Evolutionary conservation across 2,797 vertebrate species (phyloP).

Genomic region (Sus cebifrons): DNA sequence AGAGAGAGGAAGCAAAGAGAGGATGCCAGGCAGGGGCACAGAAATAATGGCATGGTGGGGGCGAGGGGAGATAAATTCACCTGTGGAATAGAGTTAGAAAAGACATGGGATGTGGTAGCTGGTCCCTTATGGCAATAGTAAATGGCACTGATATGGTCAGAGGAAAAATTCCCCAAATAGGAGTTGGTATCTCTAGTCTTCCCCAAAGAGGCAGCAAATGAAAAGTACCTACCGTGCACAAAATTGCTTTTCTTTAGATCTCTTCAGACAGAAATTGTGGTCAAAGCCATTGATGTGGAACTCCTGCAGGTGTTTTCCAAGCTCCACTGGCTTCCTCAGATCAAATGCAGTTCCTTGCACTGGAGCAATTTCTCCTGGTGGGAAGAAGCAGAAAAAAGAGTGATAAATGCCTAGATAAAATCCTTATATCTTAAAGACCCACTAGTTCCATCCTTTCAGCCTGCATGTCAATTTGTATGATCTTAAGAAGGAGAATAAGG

Average conservation of each 20-base stretch:
- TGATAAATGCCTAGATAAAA: background rate
- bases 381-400: conserved; percentile 40
- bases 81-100: background rate
- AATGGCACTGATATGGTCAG: background rate
- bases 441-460: background rate
- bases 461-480: background rate
- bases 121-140: background rate
- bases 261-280: conserved; percentile 96
- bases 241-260: conserved; percentile 86
- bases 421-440: background rate
- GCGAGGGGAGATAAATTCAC: background rate
- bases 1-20: background rate
- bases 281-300: conserved; percentile 94
- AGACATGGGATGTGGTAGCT: background rate
- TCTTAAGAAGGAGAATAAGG: background rate
- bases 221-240: conserved; percentile 89
- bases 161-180: background rate
- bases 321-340: conserved; percentile 92
- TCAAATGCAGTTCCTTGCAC: conserved; percentile 95
- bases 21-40: background rate
- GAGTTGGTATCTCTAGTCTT: background rate
- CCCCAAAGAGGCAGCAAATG: background rate
- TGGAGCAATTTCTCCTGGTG: conserved; percentile 92
- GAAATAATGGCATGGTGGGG: background rate
- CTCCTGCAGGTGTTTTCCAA: conserved; percentile 93